Conservation (phyloP, 2,797 vertebrate species). For the Acridotheres tristis region DNA sequence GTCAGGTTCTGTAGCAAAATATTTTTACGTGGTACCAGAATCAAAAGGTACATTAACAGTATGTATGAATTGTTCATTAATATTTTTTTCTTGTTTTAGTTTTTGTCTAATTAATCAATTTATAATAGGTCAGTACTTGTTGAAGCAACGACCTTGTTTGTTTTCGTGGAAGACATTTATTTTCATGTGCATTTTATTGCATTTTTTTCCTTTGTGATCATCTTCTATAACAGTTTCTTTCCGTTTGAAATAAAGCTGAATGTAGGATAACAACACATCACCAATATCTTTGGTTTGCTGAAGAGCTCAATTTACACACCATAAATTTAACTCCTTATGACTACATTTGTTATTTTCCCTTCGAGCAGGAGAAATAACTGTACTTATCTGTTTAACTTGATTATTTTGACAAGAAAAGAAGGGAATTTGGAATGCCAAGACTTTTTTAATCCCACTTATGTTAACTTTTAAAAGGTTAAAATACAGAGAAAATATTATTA, state of each 20-base stretch:
- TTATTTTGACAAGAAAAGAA: neutral
- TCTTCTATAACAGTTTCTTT: neutral
- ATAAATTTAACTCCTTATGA: neutral
- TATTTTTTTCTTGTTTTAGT: neutral
- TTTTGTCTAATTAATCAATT: neutral
- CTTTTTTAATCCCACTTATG: fast-evolving
- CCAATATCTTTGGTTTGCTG: neutral
- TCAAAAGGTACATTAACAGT: neutral
- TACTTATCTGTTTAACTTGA: neutral
- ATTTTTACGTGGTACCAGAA: neutral
- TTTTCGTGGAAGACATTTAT: neutral
- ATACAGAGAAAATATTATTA: neutral
- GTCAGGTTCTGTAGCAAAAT: neutral
- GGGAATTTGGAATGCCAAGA: neutral
- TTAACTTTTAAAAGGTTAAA: neutral
- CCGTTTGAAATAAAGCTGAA: neutral
- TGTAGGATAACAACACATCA: neutral
- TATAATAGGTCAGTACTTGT: neutral
- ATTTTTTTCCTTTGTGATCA: neutral
- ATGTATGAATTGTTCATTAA: neutral
- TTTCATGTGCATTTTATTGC: neutral
- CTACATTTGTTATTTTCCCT: neutral
- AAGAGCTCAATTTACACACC: neutral
- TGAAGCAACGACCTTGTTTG: neutral
- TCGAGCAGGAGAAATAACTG: neutral